These are phyloP conservation scores for Nesospiza acunhae DNA, from an alignment of 2,113 vertebrate genomes.

Conservation along the genomic window DNA sequence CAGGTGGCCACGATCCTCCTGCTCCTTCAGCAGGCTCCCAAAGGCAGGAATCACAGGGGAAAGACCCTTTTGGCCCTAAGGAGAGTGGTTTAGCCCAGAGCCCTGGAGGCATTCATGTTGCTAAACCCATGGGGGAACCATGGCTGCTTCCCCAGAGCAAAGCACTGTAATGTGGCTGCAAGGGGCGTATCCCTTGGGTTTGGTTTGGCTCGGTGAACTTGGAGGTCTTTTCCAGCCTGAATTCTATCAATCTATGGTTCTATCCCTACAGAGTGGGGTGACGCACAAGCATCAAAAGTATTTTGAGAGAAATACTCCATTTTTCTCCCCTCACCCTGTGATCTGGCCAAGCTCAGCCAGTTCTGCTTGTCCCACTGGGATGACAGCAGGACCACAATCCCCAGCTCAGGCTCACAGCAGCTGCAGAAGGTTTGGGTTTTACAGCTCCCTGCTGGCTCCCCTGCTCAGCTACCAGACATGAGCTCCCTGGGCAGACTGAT, in stretches of 20 bases:
- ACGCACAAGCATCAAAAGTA: neutral
- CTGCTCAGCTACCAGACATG: neutral
- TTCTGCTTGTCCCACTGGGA: neutral
- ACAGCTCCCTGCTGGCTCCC: neutral
- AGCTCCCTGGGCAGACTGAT: neutral
- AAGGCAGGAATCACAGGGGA: neutral
- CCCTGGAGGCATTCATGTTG: fast-evolving
- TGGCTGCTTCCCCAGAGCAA: neutral
- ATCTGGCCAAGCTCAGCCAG: fast-evolving
- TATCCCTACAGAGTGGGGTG: fast-evolving
- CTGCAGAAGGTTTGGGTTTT: neutral
- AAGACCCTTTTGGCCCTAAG: fast-evolving
- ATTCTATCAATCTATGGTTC: neutral
- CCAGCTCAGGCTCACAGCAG: neutral
- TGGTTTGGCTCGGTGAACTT: neutral
- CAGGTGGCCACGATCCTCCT: neutral
- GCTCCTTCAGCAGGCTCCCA: neutral
- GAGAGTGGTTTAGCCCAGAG: neutral
- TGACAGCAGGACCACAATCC: neutral
- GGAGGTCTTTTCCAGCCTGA: neutral
- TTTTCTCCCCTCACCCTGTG: neutral
- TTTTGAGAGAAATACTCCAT: neutral
- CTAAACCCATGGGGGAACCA: neutral
- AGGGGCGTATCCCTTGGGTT: neutral
- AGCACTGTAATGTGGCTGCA: fast-evolving